Percentiles rank a stretch among this genome's conserved stretches.
Evolutionary conservation across 2,797 vertebrate species (phyloP).

Genomic region (Pteronotus mesoamericanus): DNA sequence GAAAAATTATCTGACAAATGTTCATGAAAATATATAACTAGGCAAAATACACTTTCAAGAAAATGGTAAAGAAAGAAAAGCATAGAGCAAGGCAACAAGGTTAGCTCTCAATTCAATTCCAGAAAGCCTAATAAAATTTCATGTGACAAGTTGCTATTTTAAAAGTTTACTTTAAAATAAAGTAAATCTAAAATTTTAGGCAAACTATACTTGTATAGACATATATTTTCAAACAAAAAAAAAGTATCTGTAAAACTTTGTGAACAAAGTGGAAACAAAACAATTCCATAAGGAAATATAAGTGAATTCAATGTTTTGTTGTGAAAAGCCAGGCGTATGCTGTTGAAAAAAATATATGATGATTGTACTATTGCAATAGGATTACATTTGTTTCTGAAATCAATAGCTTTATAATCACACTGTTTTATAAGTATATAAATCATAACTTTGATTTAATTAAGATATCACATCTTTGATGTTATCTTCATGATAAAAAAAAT

Average conservation of each 20-base stretch:
- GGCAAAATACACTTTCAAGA: conserved; percentile 60
- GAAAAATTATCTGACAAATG: conserved; percentile 43
- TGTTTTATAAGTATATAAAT: neutral
- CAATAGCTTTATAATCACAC: neutral
- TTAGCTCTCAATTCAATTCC: conserved; percentile 43
- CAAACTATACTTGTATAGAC: neutral
- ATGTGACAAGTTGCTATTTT: conserved; percentile 61
- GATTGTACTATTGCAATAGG: neutral
- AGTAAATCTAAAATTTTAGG: conserved; percentile 33
- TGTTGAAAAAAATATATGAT: neutral
- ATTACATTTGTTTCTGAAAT: neutral
- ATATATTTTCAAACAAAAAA: neutral
- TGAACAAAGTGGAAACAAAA: neutral
- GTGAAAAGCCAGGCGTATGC: neutral
- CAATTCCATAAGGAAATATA: neutral
- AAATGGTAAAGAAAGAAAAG: conserved; percentile 48
- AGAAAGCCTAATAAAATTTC: conserved; percentile 61
- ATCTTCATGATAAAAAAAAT: neutral
- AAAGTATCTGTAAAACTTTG: neutral
- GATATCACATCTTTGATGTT: neutral
- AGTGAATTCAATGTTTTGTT: neutral
- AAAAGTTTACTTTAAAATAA: conserved; percentile 58
- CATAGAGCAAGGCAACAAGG: conserved; percentile 56
- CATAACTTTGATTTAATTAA: neutral
- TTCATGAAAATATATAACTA: conserved; percentile 58